Conservation (phyloP, 92 coral and sea anemone genomes). For the Desmophyllum pertusum region DNA sequence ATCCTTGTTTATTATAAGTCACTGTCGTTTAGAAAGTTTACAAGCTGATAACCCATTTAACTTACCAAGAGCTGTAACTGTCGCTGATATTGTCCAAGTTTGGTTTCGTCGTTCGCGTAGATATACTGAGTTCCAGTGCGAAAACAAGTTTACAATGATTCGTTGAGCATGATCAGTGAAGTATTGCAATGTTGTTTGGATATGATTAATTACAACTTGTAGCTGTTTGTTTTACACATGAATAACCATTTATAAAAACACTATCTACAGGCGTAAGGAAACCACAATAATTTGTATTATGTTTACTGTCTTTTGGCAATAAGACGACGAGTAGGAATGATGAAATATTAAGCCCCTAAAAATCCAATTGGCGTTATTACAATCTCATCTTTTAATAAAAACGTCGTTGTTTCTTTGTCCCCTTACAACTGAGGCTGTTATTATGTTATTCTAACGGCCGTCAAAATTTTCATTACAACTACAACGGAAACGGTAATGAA, state of each 20-base stretch:
- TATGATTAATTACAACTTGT: slow-evolving; percentile 18
- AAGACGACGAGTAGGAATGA: not conserved
- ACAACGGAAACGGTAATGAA: not conserved
- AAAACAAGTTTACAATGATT: not conserved
- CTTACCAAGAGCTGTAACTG: not conserved
- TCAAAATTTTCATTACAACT: not conserved
- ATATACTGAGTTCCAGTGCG: not conserved
- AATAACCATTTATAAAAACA: not conserved
- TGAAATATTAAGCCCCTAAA: not conserved
- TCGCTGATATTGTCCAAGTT: not conserved
- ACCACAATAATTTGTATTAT: not conserved
- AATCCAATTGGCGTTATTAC: not conserved
- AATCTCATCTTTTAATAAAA: no score
- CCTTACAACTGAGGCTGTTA: not conserved
- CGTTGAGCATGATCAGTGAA: not conserved
- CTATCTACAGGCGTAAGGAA: not conserved
- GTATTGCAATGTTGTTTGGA: not conserved
- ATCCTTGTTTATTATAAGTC: not conserved
- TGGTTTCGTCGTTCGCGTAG: not conserved
- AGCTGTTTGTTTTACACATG: slow-evolving; percentile 1
- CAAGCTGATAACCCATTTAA: not conserved
- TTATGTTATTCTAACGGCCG: not conserved
- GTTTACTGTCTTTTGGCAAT: not conserved
- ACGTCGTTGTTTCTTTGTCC: not conserved
- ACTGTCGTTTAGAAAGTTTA: not conserved